Base-by-base conservation (phyloP, 2,797 vertebrate species). In the Melanitta fusca region DNA sequence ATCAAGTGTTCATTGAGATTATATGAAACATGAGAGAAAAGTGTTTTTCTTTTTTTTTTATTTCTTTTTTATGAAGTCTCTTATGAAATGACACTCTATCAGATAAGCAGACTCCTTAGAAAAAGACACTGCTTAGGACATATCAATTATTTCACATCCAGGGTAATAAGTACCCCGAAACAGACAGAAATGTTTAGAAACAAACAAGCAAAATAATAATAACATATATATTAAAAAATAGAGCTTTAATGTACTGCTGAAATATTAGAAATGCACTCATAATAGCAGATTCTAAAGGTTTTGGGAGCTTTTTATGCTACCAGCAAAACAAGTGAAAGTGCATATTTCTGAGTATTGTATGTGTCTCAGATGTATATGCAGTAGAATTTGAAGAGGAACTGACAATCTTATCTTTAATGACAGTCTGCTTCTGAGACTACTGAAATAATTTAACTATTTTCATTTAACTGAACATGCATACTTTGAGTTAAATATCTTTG, bases 301-400 rank as follows among this genome's bases (percentile, higher is more conserved):
- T 38, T 0, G 56, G 56, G 11, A n/a, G 0, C 49, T 36, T 61
- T 71, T 54, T 56, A 1, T 10, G 5, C 58, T 79, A 47, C 2
- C 19, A 75, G 7, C 4, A 88, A 88, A 77, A 22, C 27, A 72
- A 28, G 34, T 39, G 21, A 58, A 2, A 0, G 5, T 38, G 45
- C 10, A 70, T 25, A 68, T 69, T 87, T 81, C 25, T 39, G 11
- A 43, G 72, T 21, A 4, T n/a, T 68, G 78, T 72, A 27, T 36
- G 8, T 20, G 7, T 34, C 14, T 28, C 27, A 41, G 65, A 27
- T 18, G 2, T 10, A 65, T 77, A 47, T 82, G 69, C 64, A 79
- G 27, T 82, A 77, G 24, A 85, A 73, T 61, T 54, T 82, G 16
- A 5, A 56, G 13, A 27, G 57, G 22, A 11, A 58, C 13, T 58